Evolutionary conservation across 2,797 vertebrate genomes (phyloP).

Genomic region (Protosalanx chinensis): DNA sequence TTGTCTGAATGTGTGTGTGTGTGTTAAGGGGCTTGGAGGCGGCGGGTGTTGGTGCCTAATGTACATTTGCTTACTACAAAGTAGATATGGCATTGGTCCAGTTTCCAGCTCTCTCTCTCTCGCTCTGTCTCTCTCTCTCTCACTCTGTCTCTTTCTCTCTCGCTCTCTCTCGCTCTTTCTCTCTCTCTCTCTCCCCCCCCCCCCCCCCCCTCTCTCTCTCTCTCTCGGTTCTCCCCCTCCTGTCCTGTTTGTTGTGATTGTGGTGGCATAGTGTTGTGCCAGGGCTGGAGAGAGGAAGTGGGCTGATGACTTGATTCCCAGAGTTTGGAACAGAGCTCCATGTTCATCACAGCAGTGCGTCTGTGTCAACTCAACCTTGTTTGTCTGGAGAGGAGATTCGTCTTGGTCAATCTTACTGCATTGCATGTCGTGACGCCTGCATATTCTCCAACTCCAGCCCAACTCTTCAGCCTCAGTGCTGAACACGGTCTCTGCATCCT

Average conservation of each 20-base stretch:
- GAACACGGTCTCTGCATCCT: no score
- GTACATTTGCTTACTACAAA: no score
- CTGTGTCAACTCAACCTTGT: not conserved
- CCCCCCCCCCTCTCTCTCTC: constrained; percentile 7
- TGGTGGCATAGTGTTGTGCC: constrained; percentile 33
- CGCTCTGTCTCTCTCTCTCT: constrained; percentile 1
- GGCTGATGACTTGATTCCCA: not conserved
- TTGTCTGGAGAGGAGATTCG: not conserved
- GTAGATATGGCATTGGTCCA: no score
- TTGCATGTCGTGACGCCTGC: no score
- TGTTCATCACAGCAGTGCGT: not conserved
- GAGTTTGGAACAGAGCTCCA: not conserved
- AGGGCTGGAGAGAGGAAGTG: constrained; percentile 35
- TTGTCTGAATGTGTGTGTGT: not conserved
- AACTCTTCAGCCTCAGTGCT: no score
- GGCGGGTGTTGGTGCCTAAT: not conserved
- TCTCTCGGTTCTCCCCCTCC: not conserved
- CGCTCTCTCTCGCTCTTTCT: constrained; percentile 35
- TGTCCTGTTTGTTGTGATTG: constrained; percentile 31
- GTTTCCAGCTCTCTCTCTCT: not conserved
- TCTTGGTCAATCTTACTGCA: not conserved
- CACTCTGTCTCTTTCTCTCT: constrained; percentile 1
- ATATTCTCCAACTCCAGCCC: no score
- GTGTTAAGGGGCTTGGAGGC: not conserved
- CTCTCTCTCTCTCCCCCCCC: constrained; percentile 16